Percentiles rank a stretch among this genome's conserved stretches.
These are phyloP conservation scores for Zaprionus capensis DNA, from an alignment of 1,140 invertebrate species.

Conservation along the genomic window DNA sequence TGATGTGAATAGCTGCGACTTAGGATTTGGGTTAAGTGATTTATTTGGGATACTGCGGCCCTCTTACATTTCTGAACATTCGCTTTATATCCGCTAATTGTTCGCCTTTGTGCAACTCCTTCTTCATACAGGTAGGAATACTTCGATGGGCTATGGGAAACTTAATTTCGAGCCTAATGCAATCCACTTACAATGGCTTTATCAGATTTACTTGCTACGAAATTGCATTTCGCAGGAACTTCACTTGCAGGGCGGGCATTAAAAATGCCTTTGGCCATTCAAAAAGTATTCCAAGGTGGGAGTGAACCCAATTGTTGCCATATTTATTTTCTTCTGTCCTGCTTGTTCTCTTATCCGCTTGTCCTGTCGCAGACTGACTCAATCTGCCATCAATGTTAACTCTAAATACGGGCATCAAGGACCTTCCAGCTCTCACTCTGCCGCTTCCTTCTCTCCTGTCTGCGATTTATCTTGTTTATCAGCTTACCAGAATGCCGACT, in stretches of 20 bases:
- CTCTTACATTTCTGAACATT: conserved; percentile 12
- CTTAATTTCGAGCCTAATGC: conserved; percentile 48
- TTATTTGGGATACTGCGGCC: conserved; percentile 44
- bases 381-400: conserved; percentile 61
- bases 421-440: conserved; percentile 15
- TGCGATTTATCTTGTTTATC: conserved; percentile 39
- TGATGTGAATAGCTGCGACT: conserved; percentile 55
- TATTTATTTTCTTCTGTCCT: conserved; percentile 51
- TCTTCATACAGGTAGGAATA: conserved; percentile 9
- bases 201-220: conserved; percentile 67
- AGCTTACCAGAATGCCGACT: conserved; percentile 38
- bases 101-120: conserved; percentile 12
- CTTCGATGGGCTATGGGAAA: conserved; percentile 18
- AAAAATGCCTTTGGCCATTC: conserved; percentile 54
- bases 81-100: conserved; percentile 56
- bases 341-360: conserved; percentile 20
- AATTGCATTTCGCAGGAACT: conserved; percentile 69
- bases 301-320: conserved; percentile 55
- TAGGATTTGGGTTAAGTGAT: conserved; percentile 59
- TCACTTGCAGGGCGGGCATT: conserved; percentile 52
- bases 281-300: conserved; percentile 22
- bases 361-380: conserved; percentile 35
- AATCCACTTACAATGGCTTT: conserved; percentile 61
- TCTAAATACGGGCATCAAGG: conserved; percentile 46
- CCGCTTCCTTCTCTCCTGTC: conserved; percentile 6